Conservation (phyloP, 2,888 invertebrate species). For the Drosophila pseudotakahashii region DNA sequence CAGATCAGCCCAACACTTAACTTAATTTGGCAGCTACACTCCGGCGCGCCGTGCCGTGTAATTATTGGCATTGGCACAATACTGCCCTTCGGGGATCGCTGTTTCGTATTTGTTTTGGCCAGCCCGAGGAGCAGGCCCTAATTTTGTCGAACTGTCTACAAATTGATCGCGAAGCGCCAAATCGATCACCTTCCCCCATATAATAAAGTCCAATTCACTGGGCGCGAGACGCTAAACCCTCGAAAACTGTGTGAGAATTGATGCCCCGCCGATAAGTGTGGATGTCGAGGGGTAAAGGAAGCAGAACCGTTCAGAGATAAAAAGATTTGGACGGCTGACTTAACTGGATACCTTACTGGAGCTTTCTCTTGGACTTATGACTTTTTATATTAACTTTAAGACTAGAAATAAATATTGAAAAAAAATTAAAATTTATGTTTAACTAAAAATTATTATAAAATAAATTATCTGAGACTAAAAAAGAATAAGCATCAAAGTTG, state of each 20-base stretch:
- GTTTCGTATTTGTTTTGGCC: slow-evolving; percentile 66
- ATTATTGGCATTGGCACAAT: slow-evolving; percentile 82
- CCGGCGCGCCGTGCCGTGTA: slow-evolving; percentile 69
- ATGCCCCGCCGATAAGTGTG: slow-evolving; percentile 50
- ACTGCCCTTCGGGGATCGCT: slow-evolving; percentile 37
- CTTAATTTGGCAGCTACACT: slow-evolving; percentile 83
- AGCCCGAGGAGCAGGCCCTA: slow-evolving; percentile 48
- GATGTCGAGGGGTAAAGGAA: slow-evolving; percentile 27
- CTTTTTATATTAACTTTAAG: background rate
- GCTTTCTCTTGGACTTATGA: background rate
- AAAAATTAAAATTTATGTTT: too few species aligned
- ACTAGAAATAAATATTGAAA: background rate
- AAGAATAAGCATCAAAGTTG: background rate
- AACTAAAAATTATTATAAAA: too few species aligned
- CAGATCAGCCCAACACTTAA: slow-evolving; percentile 83
- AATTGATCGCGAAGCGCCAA: slow-evolving; percentile 84
- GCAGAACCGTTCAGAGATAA: slow-evolving; percentile 45
- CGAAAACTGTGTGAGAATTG: slow-evolving; percentile 66
- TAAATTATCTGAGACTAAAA: too few species aligned
- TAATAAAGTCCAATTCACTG: slow-evolving; percentile 68
- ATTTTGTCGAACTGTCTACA: slow-evolving; percentile 78
- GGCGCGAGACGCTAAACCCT: slow-evolving; percentile 46
- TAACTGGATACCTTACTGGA: background rate
- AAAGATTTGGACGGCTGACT: slow-evolving; percentile 7
- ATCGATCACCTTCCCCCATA: slow-evolving; percentile 84